Evolutionary conservation across 2,113 vertebrate species (phyloP).

Genomic region (Saccopteryx leptura): DNA sequence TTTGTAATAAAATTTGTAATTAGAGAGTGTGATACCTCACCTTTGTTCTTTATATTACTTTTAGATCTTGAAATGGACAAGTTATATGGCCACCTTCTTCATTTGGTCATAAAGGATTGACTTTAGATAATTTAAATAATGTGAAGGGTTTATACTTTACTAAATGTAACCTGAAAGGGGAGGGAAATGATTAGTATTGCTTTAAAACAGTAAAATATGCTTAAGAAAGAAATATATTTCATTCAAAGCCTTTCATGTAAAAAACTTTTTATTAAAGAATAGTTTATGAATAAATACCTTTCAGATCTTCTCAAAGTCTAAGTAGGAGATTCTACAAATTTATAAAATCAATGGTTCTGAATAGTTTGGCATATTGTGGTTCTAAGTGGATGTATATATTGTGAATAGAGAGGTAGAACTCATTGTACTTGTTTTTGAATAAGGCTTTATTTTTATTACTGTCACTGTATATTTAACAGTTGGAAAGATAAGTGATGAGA

Average conservation of each 20-base stretch:
- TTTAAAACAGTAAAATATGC: not conserved
- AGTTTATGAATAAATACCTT: not conserved
- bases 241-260: not conserved
- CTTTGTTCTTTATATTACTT: not conserved
- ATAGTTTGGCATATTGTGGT: not conserved
- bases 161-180: not conserved
- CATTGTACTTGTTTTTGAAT: constrained; percentile 42
- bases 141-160: not conserved
- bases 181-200: not conserved
- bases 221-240: not conserved
- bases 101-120: not conserved
- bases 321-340: not conserved
- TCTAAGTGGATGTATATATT: not conserved
- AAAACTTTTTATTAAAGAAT: not conserved
- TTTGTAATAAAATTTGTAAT: not conserved
- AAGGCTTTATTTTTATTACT: constrained; percentile 45
- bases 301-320: not conserved
- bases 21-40: not conserved
- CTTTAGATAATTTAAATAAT: not conserved
- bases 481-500: constrained; percentile 64
- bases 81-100: not conserved
- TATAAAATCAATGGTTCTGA: not conserved
- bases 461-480: constrained; percentile 43
- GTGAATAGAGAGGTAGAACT: not conserved
- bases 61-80: not conserved